Evolutionary conservation across 2,888 invertebrate genomes (phyloP), one percentile per base, ranked within the genome.

Genomic region (Microchrysa polita): DNA sequence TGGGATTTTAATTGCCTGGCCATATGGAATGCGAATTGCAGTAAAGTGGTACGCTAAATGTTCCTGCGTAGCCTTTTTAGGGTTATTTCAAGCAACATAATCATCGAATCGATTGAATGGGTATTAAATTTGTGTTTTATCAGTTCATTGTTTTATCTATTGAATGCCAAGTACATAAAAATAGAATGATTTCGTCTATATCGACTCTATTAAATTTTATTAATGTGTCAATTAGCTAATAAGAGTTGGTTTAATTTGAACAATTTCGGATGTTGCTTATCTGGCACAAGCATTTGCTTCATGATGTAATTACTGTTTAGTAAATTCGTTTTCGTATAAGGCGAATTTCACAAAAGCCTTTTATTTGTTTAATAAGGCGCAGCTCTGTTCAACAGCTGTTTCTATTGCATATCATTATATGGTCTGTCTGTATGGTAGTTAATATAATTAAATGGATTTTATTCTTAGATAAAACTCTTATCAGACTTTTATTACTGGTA

Each of bases 401-500:
- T 69, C 14, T 55, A 7, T 69, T 42, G 40, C 55, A 55, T 55
- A 69, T 57, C 69, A 69, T 69, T 40, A 69, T 65, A 40, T 55
- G 57, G 40, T 69, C 18, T 57, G 55, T 57, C n/a, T n/a, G n/a
- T n/a, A n/a, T n/a, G 57, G 69, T 69, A 69, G 69, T 69, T 69
- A 69, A 69, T 69, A 69, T 69, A 69, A 55, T 69, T 69, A 55
- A 69, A 69, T 69, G 69, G 69, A 69, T 69, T 69, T 69, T 48
- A n/a, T 48, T n/a, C 20, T 65, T 48, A 14, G 48, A 10, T 48
- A 65, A 44, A 34, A 34, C 27, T 2, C 27, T 34, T 34, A 34
- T 34, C 27, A 7, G 27, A 7, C n/a, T 34, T 34, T 34, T 34
- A 34, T 34, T 34, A 34, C 7, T 34, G 27, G n/a, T n/a, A n/a